These are phyloP conservation scores for Circaetus gallicus DNA, from an alignment of 2,113 vertebrate genomes.

Conservation along the genomic window DNA sequence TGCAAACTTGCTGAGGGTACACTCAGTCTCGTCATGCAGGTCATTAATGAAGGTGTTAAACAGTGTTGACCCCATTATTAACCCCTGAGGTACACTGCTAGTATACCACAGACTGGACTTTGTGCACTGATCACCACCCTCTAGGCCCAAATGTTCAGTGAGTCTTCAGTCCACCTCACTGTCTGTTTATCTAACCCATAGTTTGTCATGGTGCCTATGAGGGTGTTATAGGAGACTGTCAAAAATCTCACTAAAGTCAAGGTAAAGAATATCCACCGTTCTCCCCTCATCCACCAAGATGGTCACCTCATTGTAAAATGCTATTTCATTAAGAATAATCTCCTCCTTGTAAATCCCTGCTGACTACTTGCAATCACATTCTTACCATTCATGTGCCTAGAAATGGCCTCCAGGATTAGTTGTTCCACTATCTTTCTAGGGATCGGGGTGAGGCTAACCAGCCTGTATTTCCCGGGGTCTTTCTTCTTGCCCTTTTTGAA, in stretches of 20 bases:
- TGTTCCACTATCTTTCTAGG: background rate
- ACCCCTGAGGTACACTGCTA: background rate
- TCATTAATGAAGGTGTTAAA: background rate
- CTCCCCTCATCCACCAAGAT: background rate
- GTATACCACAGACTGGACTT: background rate
- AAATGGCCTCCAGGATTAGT: background rate
- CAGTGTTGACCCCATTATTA: background rate
- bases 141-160: background rate
- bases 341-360: background rate
- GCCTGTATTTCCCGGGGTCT: background rate
- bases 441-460: background rate
- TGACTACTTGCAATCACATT: background rate
- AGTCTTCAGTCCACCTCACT: background rate
- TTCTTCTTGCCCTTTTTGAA: background rate
- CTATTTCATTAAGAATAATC: background rate
- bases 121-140: background rate
- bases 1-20: background rate
- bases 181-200: background rate
- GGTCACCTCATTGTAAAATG: background rate
- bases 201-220: background rate
- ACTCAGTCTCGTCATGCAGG: background rate
- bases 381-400: background rate
- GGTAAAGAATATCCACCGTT: background rate
- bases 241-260: background rate
- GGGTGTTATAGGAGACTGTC: fast-evolving